A percentile compares a stretch with the other conserved stretches of the same genome.
Evolutionary conservation across 92 coral and sea anemone genomes (phyloP).

Genomic region (Scolanthus callimorphus): DNA sequence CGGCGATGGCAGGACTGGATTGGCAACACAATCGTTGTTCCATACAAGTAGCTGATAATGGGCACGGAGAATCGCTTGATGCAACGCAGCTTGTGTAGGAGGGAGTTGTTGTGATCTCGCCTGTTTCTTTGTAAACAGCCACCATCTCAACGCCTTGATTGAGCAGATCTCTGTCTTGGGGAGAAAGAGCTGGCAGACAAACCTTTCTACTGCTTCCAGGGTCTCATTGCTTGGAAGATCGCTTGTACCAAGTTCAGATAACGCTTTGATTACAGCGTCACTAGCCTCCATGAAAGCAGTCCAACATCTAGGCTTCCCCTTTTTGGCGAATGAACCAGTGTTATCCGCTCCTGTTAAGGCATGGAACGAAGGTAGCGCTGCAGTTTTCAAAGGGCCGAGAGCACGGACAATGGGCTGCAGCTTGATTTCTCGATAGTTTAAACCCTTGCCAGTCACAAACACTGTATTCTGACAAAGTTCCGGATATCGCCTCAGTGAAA

Average conservation of each 20-base stretch:
- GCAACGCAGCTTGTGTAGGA: too few relatives aligned
- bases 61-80: constrained; percentile 26
- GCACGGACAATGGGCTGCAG: constrained; percentile 38
- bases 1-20: constrained; percentile 38
- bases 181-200: constrained; percentile 37
- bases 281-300: not conserved
- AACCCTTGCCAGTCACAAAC: constrained; percentile 43
- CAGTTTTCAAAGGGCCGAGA: constrained; percentile 40
- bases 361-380: constrained; percentile 47
- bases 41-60: constrained; percentile 48
- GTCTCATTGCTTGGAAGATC: not conserved
- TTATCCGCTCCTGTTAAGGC: constrained; percentile 33
- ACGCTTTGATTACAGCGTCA: not conserved
- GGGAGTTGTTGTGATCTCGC: constrained; percentile 45
- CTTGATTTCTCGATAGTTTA: constrained; percentile 20
- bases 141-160: constrained; percentile 27
- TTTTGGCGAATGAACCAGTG: constrained; percentile 8
- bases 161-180: constrained; percentile 3
- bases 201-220: constrained; percentile 11
- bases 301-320: constrained; percentile 3
- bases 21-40: constrained; percentile 30
- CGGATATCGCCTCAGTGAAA: constrained; percentile 24
- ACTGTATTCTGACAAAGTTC: constrained; percentile 13
- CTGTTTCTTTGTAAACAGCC: constrained; percentile 28
- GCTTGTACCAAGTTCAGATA: constrained; percentile 1